A percentile compares a stretch with the other conserved stretches of the same genome.
Evolutionary conservation across 2,888 invertebrate species (phyloP).

Genomic region (Stegophylla sp.): DNA sequence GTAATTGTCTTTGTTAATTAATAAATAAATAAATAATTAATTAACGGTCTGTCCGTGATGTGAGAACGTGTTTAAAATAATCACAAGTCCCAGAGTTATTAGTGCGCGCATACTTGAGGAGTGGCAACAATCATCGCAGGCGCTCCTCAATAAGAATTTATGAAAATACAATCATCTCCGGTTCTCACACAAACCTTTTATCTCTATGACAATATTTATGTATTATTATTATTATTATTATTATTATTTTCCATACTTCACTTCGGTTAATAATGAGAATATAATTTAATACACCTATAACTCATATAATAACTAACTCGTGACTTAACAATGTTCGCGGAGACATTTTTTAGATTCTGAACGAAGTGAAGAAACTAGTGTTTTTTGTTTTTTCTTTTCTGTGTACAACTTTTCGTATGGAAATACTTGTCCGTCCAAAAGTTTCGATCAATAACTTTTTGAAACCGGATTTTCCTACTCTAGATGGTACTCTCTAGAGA

Average conservation of each 20-base stretch:
- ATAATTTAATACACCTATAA: slow-evolving; percentile 17
- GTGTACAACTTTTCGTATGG: too few species aligned
- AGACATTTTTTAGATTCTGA: too few species aligned
- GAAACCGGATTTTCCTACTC: too few species aligned
- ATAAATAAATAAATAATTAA: slow-evolving; percentile 16
- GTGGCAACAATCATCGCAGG: slow-evolving; percentile 39
- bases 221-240: not conserved
- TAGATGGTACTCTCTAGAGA: too few species aligned
- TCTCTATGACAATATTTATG: slow-evolving; percentile 31
- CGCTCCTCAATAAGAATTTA: slow-evolving; percentile 23
- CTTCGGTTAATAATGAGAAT: not conserved
- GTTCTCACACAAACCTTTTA: slow-evolving; percentile 31
- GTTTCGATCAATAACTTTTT: too few species aligned
- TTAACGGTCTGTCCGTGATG: not conserved
- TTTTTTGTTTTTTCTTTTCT: too few species aligned
- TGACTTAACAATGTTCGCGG: too few species aligned
- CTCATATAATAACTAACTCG: too few species aligned
- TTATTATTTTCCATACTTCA: not conserved
- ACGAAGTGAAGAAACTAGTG: too few species aligned
- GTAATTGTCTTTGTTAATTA: slow-evolving; percentile 11
- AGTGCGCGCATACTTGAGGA: slow-evolving; percentile 31
- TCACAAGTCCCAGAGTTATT: slow-evolving; percentile 28
- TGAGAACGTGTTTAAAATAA: slow-evolving; percentile 27
- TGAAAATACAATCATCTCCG: slow-evolving; percentile 17
- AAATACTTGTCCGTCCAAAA: too few species aligned